Evolutionary conservation across 2,797 vertebrate species (phyloP).

Genomic region (Sebastolobus altivelis): DNA sequence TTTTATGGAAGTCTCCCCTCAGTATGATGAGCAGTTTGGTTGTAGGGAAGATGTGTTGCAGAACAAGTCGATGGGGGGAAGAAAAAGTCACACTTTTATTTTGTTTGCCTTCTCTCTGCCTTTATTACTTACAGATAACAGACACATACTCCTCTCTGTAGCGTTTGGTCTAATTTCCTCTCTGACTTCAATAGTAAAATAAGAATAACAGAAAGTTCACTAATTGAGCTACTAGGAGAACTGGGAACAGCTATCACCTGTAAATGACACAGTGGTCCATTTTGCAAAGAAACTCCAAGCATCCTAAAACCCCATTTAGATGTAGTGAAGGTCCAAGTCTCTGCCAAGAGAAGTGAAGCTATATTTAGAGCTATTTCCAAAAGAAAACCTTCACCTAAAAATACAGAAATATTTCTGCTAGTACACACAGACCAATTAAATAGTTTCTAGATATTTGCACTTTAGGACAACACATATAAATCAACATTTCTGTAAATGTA

Average conservation of each 20-base stretch:
- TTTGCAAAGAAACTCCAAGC: slow-evolving; percentile 1
- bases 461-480: background rate
- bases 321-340: background rate
- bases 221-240: background rate
- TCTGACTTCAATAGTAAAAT: background rate
- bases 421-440: background rate
- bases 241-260: background rate
- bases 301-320: slow-evolving; percentile 4
- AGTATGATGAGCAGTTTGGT: slow-evolving; percentile 93
- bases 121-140: slow-evolving; percentile 14
- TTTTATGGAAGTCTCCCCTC: slow-evolving; percentile 94
- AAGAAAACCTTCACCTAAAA: background rate
- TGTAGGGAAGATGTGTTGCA: slow-evolving; percentile 88
- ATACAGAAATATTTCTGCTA: background rate
- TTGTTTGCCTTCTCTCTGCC: slow-evolving; percentile 41
- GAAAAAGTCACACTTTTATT: slow-evolving; percentile 81
- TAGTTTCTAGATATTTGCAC: background rate
- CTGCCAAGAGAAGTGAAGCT: background rate
- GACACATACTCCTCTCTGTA: slow-evolving; percentile 5
- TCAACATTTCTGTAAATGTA: background rate
- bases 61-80: slow-evolving; percentile 77
- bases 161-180: slow-evolving; percentile 2
- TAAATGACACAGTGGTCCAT: slow-evolving; percentile 19
- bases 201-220: background rate
- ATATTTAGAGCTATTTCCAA: background rate